phyloP scores from a whole-genome alignment of 2,113 vertebrate genomes.

The Sterrhoptilus dennistouni region DNA sequence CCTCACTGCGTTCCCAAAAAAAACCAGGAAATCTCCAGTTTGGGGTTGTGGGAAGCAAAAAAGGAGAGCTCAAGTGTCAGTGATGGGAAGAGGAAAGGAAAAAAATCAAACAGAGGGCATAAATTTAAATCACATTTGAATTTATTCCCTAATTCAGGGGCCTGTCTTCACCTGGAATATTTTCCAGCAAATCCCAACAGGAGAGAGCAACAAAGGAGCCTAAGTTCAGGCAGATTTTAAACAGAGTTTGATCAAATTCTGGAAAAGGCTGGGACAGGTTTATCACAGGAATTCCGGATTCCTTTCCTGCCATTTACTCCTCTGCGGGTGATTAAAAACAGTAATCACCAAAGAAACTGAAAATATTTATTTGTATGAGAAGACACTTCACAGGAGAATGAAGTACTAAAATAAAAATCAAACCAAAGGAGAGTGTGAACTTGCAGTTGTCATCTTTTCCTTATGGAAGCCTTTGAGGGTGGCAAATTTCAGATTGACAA shows the following conservation, averaged over 20 bases:
- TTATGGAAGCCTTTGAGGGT: background rate
- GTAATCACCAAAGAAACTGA: background rate
- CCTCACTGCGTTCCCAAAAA: background rate
- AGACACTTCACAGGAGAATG: background rate
- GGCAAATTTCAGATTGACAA: background rate
- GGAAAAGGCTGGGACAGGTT: background rate
- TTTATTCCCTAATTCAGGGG: background rate
- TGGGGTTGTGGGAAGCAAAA: background rate
- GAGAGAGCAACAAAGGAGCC: background rate
- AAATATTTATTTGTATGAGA: background rate
- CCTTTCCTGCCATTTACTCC: background rate
- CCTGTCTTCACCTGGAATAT: background rate
- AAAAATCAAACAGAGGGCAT: background rate
- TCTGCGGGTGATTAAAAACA: background rate
- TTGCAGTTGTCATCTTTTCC: background rate
- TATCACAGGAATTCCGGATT: background rate
- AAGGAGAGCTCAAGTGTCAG: background rate
- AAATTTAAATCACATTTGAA: background rate
- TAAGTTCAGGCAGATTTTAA: background rate
- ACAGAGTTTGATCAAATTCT: background rate
- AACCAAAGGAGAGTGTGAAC: background rate
- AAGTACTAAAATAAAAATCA: background rate
- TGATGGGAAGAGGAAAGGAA: background rate
- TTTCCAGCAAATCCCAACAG: background rate
- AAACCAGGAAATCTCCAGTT: background rate